Base-by-base conservation (phyloP, 64 coral and sea anemone species). In the Catalaphyllia jardinei region DNA sequence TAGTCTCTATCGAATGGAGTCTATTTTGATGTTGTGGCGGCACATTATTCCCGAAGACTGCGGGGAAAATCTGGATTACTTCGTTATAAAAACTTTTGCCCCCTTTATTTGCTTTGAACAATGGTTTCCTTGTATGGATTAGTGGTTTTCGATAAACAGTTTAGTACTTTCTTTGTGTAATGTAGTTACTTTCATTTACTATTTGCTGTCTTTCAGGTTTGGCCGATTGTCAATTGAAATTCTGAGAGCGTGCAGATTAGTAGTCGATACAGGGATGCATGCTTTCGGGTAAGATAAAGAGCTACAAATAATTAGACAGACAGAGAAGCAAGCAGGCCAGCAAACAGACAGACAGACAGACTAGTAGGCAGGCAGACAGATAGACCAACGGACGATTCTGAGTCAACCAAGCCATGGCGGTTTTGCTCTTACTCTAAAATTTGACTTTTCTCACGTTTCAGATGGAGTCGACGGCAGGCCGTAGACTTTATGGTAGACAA, bases 241-340 rank as follows among this genome's bases (percentile, higher is more conserved):
- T 14, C 60, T 92, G 80, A 50, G 94, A 75, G 91, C 94, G 31
- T 92, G 87, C 20, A 81, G 94, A 73, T 85, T 96, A 16, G 94
- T 96, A 12, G 94, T 96, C 1, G 94, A 96, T 31, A 96, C 94
- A 4, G 94, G 94, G 15, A 96, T 96, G 88, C 94, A 96, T 67
- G 91, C 88, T 24, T 78, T 96, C 22, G 94, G 94, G 94, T 96
- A 86, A 28, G 87, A 72, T 59, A 33, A 46, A 67, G 10, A 25
- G 20, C 2, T 18, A 65, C 5, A 19, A 65, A 30, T 11, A 76
- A 11, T 24, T 11, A 8, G 74, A 33, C 74, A 24, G 25, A 31
- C 10, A 28, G 25, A 17, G 19, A 77, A 6, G 35, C 30, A 25
- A 22, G 28, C 75, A 27, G 29, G 24, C 4, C 0, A 9, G 62